phyloP scores from a whole-genome alignment of 2,888 invertebrate genomes.

The Ashinkailepas kermadecensis region DNA sequence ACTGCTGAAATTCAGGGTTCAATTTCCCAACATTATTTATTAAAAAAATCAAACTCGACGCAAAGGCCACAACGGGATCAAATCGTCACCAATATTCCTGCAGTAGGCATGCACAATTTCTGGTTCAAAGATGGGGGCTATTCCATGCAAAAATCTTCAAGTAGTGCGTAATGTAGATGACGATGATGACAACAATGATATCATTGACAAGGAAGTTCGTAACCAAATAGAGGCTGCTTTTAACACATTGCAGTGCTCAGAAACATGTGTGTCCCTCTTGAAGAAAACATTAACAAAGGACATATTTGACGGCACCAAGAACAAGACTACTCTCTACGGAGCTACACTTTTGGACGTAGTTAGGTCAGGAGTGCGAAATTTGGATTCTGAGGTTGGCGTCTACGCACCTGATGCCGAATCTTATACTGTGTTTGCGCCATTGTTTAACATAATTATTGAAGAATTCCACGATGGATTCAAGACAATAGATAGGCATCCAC shows the following conservation, averaged over 20 bases:
- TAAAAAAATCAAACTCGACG: no score
- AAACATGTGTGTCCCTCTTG: constrained; percentile 44
- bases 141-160: not conserved
- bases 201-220: constrained; percentile 1
- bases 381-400: constrained; percentile 56
- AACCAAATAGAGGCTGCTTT: not conserved
- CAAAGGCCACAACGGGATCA: no score
- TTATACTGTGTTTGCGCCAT: constrained; percentile 72
- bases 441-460: constrained; percentile 66
- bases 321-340: constrained; percentile 69
- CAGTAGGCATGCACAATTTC: not conserved
- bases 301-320: constrained; percentile 64
- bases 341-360: constrained; percentile 81
- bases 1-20: no score
- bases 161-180: not conserved
- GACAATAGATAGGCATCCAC: constrained; percentile 39
- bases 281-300: constrained; percentile 65
- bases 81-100: no score
- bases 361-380: constrained; percentile 78
- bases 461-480: constrained; percentile 32
- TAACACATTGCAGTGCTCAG: not conserved
- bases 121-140: not conserved
- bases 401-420: constrained; percentile 79
- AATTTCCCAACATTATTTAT: no score
- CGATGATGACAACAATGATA: not conserved